Percentiles rank a stretch among this genome's conserved stretches.
phyloP scores from a whole-genome alignment of 2,888 invertebrate species.

The Sinhomidia bicolor region DNA sequence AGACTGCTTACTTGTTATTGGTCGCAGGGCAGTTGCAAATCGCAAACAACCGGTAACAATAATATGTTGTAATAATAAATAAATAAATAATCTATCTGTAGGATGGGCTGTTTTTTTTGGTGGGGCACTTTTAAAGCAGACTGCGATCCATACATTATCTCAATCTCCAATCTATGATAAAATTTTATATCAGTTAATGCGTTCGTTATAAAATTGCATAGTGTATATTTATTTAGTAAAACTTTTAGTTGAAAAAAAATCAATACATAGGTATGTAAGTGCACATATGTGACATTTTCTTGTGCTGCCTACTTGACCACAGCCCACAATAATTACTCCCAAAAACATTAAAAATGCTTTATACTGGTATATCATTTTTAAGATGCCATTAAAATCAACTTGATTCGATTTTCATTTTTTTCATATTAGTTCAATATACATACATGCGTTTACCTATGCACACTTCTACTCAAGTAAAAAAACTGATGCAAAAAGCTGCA shows the following conservation, averaged over 20 bases:
- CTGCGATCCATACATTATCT: not conserved
- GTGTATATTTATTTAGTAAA: not conserved
- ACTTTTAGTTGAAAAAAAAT: not conserved
- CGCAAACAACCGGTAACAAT: not conserved
- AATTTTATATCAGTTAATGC: too few species aligned
- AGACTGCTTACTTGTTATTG: not conserved
- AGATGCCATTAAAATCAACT: slow-evolving; percentile 34
- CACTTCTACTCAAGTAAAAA: not conserved
- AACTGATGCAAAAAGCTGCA: not conserved
- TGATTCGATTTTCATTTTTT: not conserved
- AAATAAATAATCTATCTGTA: not conserved
- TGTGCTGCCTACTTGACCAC: slow-evolving; percentile 17
- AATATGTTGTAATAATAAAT: not conserved
- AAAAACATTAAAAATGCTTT: slow-evolving; percentile 34
- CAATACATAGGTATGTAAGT: not conserved
- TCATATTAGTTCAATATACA: not conserved
- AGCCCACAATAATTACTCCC: slow-evolving; percentile 49
- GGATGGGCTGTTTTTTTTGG: not conserved
- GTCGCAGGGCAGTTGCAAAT: slow-evolving; percentile 11
- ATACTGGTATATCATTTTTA: slow-evolving; percentile 18
- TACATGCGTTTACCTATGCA: not conserved
- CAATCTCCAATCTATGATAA: not conserved
- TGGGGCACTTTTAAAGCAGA: not conserved
- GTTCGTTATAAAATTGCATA: too few species aligned
- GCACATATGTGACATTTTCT: not conserved